Evolutionary conservation across 2,888 invertebrate genomes (phyloP).

Genomic region (Esperia sulphurella): DNA sequence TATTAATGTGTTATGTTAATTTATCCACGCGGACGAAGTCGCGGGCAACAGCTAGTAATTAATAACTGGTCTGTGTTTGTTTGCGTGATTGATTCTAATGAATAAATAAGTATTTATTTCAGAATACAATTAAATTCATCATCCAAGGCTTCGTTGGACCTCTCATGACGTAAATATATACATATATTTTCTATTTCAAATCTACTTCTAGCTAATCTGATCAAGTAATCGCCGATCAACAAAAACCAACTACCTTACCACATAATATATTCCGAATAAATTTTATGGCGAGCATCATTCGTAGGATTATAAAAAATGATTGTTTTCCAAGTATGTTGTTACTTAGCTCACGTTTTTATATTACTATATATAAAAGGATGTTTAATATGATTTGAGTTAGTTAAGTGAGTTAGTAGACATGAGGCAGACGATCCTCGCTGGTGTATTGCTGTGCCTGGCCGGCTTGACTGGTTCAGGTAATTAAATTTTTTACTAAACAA

Average conservation of each 20-base stretch:
- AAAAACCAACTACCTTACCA: conserved; percentile 3
- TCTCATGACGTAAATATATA: too few relatives aligned
- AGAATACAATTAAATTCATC: not conserved
- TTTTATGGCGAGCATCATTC: conserved; percentile 2
- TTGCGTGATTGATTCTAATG: too few relatives aligned
- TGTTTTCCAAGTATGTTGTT: conserved; percentile 46
- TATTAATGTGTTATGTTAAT: too few relatives aligned
- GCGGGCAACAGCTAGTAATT: too few relatives aligned
- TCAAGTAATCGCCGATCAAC: not conserved
- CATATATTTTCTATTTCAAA: conserved; percentile 1
- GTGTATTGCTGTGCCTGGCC: conserved; percentile 35
- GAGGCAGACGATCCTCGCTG: conserved; percentile 40
- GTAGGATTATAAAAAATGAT: conserved; percentile 22
- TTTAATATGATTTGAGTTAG: conserved; percentile 29
- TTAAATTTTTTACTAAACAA: conserved; percentile 8
- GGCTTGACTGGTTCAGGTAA: conserved; percentile 40
- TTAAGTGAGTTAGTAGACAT: conserved; percentile 42
- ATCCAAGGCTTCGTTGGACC: conserved; percentile 1
- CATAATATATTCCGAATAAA: conserved; percentile 6
- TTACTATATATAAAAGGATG: conserved; percentile 66
- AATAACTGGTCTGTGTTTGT: too few relatives aligned
- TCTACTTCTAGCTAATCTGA: conserved; percentile 3
- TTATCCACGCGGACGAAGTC: too few relatives aligned
- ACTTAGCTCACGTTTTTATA: conserved; percentile 35
- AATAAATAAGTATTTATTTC: too few relatives aligned